Evolutionary conservation across 1,140 invertebrate species (phyloP).

Genomic region (Brachystomella parvula): DNA sequence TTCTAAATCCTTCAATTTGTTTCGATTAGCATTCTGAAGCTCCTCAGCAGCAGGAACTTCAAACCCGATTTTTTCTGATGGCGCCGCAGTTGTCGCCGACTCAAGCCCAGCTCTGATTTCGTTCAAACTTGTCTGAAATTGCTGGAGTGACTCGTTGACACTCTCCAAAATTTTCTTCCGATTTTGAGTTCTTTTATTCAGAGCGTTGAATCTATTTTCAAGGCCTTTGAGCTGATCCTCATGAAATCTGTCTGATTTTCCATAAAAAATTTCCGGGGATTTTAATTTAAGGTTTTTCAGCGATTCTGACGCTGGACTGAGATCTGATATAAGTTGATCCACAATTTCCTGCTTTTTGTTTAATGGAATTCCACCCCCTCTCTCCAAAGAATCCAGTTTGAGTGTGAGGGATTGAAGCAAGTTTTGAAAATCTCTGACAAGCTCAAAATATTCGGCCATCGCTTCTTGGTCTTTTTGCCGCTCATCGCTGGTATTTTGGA

Average conservation of each 20-base stretch:
- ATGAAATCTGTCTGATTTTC: conserved; percentile 57
- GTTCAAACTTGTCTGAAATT: conserved; percentile 39
- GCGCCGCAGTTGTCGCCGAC: neutral
- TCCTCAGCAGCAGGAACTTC: conserved; percentile 29
- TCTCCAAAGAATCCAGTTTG: conserved; percentile 68
- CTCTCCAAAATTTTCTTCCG: conserved; percentile 69
- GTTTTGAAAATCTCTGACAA: conserved; percentile 61
- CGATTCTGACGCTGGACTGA: no score
- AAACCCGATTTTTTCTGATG: conserved; percentile 21
- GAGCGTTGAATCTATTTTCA: conserved; percentile 71
- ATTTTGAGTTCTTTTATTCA: conserved; percentile 70
- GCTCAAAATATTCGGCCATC: conserved; percentile 66
- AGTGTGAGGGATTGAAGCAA: conserved; percentile 73
- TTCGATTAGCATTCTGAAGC: conserved; percentile 9
- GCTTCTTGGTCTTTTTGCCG: conserved; percentile 65
- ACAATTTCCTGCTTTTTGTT: conserved; percentile 66
- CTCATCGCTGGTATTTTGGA: conserved; percentile 51
- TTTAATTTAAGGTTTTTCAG: no score
- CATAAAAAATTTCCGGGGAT: no score
- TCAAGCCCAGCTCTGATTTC: conserved; percentile 14
- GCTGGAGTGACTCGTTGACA: conserved; percentile 64
- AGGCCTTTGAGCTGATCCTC: conserved; percentile 77
- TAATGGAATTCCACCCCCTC: conserved; percentile 71
- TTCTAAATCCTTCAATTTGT: conserved; percentile 66
- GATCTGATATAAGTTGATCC: conserved; percentile 48